Evolutionary conservation across 2,888 invertebrate genomes (phyloP).

Genomic region (Nymphalis polychloros): DNA sequence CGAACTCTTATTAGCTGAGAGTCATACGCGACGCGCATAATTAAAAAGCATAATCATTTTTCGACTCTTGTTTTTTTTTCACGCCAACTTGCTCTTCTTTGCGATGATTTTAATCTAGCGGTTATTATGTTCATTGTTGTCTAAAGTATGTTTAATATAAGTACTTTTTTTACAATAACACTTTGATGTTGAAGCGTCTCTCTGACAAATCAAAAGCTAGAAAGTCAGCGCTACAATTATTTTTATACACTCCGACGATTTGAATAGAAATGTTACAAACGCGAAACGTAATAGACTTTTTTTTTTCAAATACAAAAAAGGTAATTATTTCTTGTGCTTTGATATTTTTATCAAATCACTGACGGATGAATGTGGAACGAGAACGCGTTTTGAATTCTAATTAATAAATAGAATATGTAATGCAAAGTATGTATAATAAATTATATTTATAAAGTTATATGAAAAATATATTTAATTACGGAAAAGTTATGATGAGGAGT

Average conservation of each 20-base stretch:
- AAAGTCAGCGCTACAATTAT: slow-evolving; percentile 28
- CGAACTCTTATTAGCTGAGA: slow-evolving; percentile 53
- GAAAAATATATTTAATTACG: too few relatives aligned
- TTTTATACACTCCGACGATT: slow-evolving; percentile 28
- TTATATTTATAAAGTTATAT: too few relatives aligned
- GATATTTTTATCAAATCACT: background rate
- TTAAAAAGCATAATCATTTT: slow-evolving; percentile 55
- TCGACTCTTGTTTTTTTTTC: slow-evolving; percentile 20
- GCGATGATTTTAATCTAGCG: slow-evolving; percentile 30
- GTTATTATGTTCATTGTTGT: slow-evolving; percentile 19
- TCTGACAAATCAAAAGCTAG: slow-evolving; percentile 25
- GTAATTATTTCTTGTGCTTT: slow-evolving; percentile 14
- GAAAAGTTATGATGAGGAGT: too few relatives aligned
- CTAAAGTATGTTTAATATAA: slow-evolving; percentile 26
- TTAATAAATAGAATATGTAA: background rate
- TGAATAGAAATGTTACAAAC: slow-evolving; percentile 24
- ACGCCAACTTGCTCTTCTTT: slow-evolving; percentile 17
- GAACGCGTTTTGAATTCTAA: background rate
- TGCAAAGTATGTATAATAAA: background rate
- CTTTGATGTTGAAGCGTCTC: slow-evolving; percentile 28
- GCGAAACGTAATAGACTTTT: slow-evolving; percentile 19
- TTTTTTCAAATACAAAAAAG: slow-evolving; percentile 9
- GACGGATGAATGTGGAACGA: background rate
- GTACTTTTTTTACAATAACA: slow-evolving; percentile 25
- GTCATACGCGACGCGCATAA: slow-evolving; percentile 50